A percentile compares a stretch with the other conserved stretches of the same genome.
phyloP scores from a whole-genome alignment of 2,113 vertebrate species.

The Siphamia tubifer region DNA sequence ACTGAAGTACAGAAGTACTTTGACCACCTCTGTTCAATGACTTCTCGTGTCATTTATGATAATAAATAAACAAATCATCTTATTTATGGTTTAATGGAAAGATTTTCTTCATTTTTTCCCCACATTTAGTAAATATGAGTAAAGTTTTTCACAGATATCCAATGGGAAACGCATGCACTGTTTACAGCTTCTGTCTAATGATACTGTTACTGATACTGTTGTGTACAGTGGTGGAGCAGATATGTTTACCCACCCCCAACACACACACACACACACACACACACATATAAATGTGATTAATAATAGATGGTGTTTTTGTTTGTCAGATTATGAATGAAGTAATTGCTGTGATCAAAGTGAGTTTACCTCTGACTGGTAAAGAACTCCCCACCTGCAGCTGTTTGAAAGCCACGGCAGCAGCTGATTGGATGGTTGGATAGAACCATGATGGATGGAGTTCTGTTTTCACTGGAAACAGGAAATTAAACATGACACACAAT shows the following conservation, averaged over 20 bases:
- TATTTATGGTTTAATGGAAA: no score
- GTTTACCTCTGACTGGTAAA: not conserved
- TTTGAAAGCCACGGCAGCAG: constrained; percentile 9
- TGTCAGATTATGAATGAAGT: not conserved
- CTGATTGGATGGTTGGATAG: constrained; percentile 20
- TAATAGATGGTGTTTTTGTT: not conserved
- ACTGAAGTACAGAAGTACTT: no score
- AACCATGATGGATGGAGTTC: constrained; percentile 49
- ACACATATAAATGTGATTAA: not conserved
- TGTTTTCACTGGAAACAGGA: constrained; percentile 36
- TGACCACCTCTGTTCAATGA: no score
- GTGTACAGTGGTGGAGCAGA: not conserved
- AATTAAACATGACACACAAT: constrained; percentile 47
- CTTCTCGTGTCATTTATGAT: no score
- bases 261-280: not conserved
- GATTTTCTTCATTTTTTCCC: no score
- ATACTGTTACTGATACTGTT: not conserved
- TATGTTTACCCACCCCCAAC: not conserved
- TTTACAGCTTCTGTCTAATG: no score
- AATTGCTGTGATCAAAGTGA: not conserved
- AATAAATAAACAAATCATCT: no score
- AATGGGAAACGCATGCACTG: no score
- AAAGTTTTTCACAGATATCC: no score
- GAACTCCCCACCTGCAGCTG: not conserved
- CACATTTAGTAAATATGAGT: no score